Percentiles rank a stretch among this genome's conserved stretches.
These are phyloP conservation scores for Anarsia innoxiella DNA, from an alignment of 2,888 invertebrate genomes.

Conservation along the genomic window DNA sequence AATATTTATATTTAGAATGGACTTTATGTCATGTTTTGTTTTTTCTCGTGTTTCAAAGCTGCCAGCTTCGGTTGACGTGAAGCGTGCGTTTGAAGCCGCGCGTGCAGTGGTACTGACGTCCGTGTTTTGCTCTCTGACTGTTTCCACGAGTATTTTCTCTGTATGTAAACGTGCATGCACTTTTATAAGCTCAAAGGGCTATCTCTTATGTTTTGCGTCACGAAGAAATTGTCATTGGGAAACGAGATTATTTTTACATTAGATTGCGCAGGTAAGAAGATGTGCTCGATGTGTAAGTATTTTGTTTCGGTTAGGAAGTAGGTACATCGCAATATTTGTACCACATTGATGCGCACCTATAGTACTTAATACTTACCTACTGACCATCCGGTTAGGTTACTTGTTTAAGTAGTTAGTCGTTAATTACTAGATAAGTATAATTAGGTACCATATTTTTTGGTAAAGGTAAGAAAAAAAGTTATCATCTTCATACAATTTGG, in stretches of 20 bases:
- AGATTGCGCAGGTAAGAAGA: neutral
- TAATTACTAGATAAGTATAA: no score
- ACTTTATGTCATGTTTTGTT: constrained; percentile 7
- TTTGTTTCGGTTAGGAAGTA: no score
- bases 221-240: constrained; percentile 1
- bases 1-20: constrained; percentile 1
- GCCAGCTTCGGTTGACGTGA: neutral
- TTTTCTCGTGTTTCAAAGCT: neutral
- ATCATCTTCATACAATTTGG: no score
- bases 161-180: neutral
- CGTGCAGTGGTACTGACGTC: neutral
- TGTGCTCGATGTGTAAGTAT: no score
- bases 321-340: no score
- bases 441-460: no score
- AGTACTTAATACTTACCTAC: no score
- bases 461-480: no score
- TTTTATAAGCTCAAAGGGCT: constrained; percentile 6
- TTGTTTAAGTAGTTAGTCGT: no score
- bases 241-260: neutral
- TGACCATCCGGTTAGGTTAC: no score
- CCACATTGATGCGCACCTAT: no score
- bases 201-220: neutral
- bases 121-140: neutral
- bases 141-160: neutral
- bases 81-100: neutral